Evolutionary conservation across 2,888 invertebrate species (phyloP), one percentile per base, ranked within the genome.

Genomic region (Ecliptopera silaceata): DNA sequence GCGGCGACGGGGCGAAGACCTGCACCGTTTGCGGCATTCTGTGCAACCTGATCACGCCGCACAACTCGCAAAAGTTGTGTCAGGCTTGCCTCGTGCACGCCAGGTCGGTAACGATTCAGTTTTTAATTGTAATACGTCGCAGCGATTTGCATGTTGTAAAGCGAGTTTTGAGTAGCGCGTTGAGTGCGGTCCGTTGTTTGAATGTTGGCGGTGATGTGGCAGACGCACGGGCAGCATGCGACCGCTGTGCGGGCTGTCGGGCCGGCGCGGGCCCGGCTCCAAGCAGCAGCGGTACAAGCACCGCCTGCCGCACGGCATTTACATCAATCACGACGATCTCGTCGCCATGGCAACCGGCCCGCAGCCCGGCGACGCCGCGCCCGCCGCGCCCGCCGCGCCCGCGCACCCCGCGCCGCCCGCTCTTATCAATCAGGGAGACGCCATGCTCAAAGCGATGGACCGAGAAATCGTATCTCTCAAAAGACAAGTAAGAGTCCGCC

Each of bases 261-360:
- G 93, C 70, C 89, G 93, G 69, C 91, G 93, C 82, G 93, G 92
- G 67, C 85, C 86, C 68, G 86, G 88, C 72, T 82, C 89, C 69
- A 91, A 91, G 79, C 88, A 86, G 77, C 88, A 85, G 79, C 86
- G 86, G 70, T 94, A 94, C 91, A 95, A 94, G 90, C 95, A 97
- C 80, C 96, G 97, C 84, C 96, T 98, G 75, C 98, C 98, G 62
- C 95, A 96, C 77, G 98, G 98, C 89, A 98, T 99, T 96, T 97
- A 97, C 93, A 96, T 99, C 92, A 98, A 97, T 93, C 97, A 98
- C 91, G 98, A 98, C 89, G 98, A 98, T 93, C 94, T 99, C 86
- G 95, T 97, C 71, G 95, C 96, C 72, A 95, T 99, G 93, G 98
- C 98, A 61, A 95, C 95, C 65, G 95, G 95, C 72, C 94, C 95